Percentiles rank a stretch among this genome's conserved stretches.
These are phyloP conservation scores for Norana najaformis DNA, from an alignment of 2,888 invertebrate genomes.

Conservation along the genomic window DNA sequence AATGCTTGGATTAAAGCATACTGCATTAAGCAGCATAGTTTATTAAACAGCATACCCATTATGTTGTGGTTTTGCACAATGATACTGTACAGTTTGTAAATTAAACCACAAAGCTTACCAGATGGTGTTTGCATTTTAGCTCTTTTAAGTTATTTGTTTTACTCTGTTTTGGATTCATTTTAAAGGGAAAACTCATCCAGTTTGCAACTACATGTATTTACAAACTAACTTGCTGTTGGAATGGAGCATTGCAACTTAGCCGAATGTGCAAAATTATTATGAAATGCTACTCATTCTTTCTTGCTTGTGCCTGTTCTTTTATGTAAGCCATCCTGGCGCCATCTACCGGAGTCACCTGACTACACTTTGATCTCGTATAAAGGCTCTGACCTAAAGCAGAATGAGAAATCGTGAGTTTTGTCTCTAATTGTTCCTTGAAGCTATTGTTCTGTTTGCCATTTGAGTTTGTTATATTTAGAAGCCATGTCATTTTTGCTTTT, in stretches of 20 bases:
- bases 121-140: background rate
- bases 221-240: background rate
- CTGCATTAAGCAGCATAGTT: no score
- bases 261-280: background rate
- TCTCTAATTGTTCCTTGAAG: background rate
- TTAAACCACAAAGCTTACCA: background rate
- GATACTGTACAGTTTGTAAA: background rate
- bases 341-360: constrained; percentile 75
- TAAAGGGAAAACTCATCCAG: background rate
- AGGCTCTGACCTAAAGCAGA: constrained; percentile 76
- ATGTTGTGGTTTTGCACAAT: no score
- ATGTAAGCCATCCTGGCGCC: constrained; percentile 87
- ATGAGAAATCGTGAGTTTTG: constrained; percentile 37
- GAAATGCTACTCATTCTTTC: background rate
- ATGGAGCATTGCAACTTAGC: background rate
- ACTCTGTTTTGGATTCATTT: background rate
- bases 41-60: no score
- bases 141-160: background rate
- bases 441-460: background rate
- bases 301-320: background rate
- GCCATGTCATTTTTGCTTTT: no score
- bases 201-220: background rate
- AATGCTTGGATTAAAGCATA: no score
- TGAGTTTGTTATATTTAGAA: no score
- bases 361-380: constrained; percentile 88